Conservation (phyloP, 2,113 vertebrate species). For the Suncus etruscus region DNA sequence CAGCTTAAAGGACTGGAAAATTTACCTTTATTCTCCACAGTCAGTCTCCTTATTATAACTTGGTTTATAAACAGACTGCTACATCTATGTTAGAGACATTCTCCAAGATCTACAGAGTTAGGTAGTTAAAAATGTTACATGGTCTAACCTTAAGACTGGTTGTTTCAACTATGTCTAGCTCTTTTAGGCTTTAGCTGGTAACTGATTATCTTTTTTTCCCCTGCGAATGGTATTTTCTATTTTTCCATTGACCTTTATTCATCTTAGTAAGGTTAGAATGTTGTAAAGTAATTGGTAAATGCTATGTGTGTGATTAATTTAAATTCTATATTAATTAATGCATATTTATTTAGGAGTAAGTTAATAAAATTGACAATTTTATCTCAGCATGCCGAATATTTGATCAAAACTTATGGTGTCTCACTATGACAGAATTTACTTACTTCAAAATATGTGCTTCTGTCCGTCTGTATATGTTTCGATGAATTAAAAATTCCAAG, state of each 20-base stretch:
- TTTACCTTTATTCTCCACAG: not conserved
- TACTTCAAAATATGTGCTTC: conserved; percentile 84
- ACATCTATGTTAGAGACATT: not conserved
- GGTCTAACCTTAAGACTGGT: not conserved
- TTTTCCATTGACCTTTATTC: not conserved
- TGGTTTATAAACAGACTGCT: not conserved
- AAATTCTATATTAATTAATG: not conserved
- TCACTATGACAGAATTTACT: conserved; percentile 13
- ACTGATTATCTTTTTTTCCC: not conserved
- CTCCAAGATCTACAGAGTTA: not conserved
- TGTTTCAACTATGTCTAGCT: not conserved
- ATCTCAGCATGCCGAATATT: not conserved
- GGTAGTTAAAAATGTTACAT: not conserved
- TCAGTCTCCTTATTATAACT: not conserved
- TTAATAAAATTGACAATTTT: conserved; percentile 27
- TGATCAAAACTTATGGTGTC: not conserved
- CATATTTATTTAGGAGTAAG: not conserved
- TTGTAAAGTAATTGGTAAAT: not conserved
- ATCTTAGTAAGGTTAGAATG: not conserved
- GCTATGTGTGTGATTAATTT: too few species aligned
- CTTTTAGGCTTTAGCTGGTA: not conserved
- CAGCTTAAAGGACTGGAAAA: not conserved
- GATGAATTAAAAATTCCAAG: conserved; percentile 86
- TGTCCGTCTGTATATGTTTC: conserved; percentile 87
- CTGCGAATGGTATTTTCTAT: not conserved